These are phyloP conservation scores for Aphidius ervi DNA, from an alignment of 1,140 invertebrate genomes.

Conservation along the genomic window DNA sequence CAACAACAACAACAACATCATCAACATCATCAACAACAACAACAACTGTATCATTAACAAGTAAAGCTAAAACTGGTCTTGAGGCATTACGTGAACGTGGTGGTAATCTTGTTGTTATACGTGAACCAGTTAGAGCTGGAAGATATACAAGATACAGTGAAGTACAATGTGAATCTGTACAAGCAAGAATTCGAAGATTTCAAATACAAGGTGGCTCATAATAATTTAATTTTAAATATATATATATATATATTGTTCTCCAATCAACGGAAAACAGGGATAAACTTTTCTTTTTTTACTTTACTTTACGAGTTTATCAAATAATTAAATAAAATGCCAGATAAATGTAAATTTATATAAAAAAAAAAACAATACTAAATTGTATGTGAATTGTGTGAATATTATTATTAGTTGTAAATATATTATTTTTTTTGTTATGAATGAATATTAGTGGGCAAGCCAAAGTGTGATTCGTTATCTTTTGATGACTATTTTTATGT, in stretches of 20 bases:
- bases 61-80: conserved; percentile 38
- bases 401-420: too few relatives aligned
- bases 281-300: not conserved
- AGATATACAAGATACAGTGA: conserved; percentile 55
- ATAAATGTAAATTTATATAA: too few relatives aligned
- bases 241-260: conserved; percentile 5
- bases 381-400: too few relatives aligned
- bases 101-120: conserved; percentile 55
- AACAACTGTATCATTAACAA: conserved; percentile 15
- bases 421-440: too few relatives aligned
- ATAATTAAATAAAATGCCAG: too few relatives aligned
- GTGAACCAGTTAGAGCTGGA: conserved; percentile 53
- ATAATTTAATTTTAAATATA: conserved; percentile 3
- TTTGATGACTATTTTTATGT: too few relatives aligned
- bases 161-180: conserved; percentile 56
- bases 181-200: conserved; percentile 54
- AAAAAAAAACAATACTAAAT: too few relatives aligned
- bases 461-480: too few relatives aligned
- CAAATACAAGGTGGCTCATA: conserved; percentile 52
- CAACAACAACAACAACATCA: not conserved
- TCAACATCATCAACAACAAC: conserved; percentile 1
- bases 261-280: not conserved
- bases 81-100: conserved; percentile 44
- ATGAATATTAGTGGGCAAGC: too few relatives aligned
- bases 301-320: too few relatives aligned